Conservation (phyloP, 1,140 invertebrate genomes). For the Apocrypta bakeri region DNA sequence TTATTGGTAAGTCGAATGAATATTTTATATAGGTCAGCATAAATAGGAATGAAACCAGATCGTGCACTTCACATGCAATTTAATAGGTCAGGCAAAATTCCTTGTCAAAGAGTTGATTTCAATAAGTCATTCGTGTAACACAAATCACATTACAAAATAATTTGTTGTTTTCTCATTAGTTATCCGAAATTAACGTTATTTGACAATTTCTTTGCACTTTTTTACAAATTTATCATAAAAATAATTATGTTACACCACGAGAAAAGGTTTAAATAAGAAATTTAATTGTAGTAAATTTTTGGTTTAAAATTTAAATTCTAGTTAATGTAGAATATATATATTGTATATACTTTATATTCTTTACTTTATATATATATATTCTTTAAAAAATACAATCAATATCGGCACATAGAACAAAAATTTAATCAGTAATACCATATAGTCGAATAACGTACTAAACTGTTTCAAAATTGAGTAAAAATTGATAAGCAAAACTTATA, state of each 20-base stretch:
- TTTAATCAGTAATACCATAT: neutral
- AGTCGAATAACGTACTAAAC: neutral
- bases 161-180: neutral
- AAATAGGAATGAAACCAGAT: constrained; percentile 5
- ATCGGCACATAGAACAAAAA: neutral
- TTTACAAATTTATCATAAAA: neutral
- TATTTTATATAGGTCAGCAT: neutral
- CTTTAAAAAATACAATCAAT: neutral
- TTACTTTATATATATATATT: neutral
- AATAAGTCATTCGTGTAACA: neutral
- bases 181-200: neutral
- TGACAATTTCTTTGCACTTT: neutral
- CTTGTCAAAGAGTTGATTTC: neutral
- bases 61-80: neutral
- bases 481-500: neutral
- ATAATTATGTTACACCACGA: too few relatives aligned
- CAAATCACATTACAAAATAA: neutral
- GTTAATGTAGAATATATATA: too few relatives aligned
- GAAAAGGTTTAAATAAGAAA: too few relatives aligned
- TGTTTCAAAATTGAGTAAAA: neutral
- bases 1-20: neutral
- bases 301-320: too few relatives aligned
- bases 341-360: too few relatives aligned
- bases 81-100: neutral
- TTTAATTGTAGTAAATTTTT: too few relatives aligned